Base-by-base conservation (phyloP, 2,113 vertebrate species). In the Callaeas wilsoni region DNA sequence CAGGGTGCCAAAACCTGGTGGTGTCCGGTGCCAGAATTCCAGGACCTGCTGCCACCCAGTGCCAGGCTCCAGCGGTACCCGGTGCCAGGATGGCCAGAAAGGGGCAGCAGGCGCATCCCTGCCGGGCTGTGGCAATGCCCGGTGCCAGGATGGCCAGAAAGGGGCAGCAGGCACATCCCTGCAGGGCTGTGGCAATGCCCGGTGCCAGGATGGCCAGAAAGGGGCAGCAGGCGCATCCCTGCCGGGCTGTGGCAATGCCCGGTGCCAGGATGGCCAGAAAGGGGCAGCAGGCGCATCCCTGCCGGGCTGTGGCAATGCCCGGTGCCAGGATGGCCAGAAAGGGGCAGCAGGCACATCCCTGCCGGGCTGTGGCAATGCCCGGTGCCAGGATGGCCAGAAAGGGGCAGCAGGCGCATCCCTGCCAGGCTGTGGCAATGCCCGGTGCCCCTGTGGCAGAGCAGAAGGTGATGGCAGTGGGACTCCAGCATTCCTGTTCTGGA, bases 361-460 rank as follows among this genome's bases (percentile, higher is more conserved):
- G 65, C 57, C 3, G 42, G 71, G 86, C 57, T 50, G 44, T 16
- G 71, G 4, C 5, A 1, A 1, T 16, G 21, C 17, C 33, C 5
- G 7, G 41, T 8, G 25, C 22, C n/a, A 8, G 21, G 23, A 14
- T 10, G 41, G 44, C 13, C 15, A 17, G 68, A 12, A 2, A 52
- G 63, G 62, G 12, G 49, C 59, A 39, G 74, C 7, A 32, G 53
- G 19, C 18, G 50, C 46, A 8, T n/a, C 62, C 50, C 9, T 2
- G 65, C 57, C 3, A 37, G 71, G 86, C 57, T 50, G 44, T 16
- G 71, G 4, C 5, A 1, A 1, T 16, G 21, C 26, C 49, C 19
- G 1, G 16, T 8, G 62, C 27, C 47, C 42, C 30, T 1, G 4
- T 4, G 55, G 23, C 41, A 0, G 2, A 11, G 27, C 21, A 13